phyloP scores from a whole-genome alignment of 2,113 vertebrate genomes.

The Paramisgurnus dabryanus region DNA sequence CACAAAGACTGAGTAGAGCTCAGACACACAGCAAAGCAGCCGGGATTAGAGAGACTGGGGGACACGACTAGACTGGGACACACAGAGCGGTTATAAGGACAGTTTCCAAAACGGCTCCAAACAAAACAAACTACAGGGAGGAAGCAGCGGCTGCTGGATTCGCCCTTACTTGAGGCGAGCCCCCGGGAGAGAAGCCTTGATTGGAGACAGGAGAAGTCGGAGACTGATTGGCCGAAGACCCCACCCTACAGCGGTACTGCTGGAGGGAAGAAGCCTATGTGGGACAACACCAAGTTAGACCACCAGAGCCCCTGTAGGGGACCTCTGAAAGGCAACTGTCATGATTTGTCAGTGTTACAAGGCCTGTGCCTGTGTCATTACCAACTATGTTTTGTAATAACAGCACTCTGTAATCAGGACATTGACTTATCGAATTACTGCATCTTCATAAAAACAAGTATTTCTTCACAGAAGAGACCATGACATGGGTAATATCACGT shows the following conservation, averaged over 20 bases:
- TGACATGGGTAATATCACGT: background rate
- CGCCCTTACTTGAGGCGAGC: constrained; percentile 98
- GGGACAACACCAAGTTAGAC: constrained; percentile 72
- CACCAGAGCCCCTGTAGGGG: constrained; percentile 34
- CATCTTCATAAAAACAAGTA: background rate
- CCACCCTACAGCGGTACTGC: constrained; percentile 98
- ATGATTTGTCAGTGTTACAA: background rate
- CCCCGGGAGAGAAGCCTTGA: constrained; percentile 99
- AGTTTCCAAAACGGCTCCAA: constrained; percentile 35
- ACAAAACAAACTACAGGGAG: constrained; percentile 49
- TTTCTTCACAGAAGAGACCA: no score
- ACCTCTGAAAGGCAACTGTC: constrained; percentile 18
- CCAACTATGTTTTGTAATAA: background rate
- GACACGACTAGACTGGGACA: constrained; percentile 33
- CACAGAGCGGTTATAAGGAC: constrained; percentile 37
- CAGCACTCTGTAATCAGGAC: background rate
- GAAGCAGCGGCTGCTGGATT: constrained; percentile 61
- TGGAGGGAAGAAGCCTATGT: constrained; percentile 88
- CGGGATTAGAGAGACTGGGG: constrained; percentile 28
- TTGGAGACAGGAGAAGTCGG: constrained; percentile 99
- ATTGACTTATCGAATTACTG: background rate
- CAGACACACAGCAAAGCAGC: constrained; percentile 41
- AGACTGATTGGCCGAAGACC: constrained; percentile 99
- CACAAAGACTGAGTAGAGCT: constrained; percentile 22
- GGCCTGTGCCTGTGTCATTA: background rate